Evolutionary conservation across 1,140 invertebrate species (phyloP).

Genomic region (Drosophila willistoni): DNA sequence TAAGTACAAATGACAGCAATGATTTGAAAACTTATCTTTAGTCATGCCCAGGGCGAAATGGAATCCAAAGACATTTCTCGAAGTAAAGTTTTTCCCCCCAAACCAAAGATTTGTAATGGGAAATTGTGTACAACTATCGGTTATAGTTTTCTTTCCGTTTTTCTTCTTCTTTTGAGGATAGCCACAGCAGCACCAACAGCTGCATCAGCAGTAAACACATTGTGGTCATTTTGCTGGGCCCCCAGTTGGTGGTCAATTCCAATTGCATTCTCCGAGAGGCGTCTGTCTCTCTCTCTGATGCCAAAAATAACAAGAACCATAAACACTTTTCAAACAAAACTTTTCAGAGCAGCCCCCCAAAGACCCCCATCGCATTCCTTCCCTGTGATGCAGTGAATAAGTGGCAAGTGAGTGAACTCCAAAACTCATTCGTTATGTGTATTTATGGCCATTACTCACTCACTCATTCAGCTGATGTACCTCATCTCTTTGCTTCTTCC

Average conservation of each 20-base stretch:
- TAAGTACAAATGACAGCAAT: too few relatives aligned
- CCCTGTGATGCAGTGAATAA: neutral
- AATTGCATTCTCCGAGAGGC: constrained; percentile 4
- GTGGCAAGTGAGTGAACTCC: constrained; percentile 21
- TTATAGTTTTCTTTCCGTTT: neutral
- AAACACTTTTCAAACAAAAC: constrained; percentile 13
- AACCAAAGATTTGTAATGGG: neutral
- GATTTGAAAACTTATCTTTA: neutral
- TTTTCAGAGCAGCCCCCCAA: neutral
- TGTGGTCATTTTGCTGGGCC: constrained; percentile 40
- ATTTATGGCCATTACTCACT: constrained; percentile 58
- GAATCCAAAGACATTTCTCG: too few relatives aligned
- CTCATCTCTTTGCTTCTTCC: neutral
- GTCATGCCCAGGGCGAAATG: too few relatives aligned
- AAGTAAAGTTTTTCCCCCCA: neutral
- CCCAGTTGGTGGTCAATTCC: neutral
- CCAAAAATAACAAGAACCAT: constrained; percentile 18
- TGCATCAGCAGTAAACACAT: constrained; percentile 31
- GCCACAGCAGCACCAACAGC: neutral
- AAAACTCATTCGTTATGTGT: constrained; percentile 33
- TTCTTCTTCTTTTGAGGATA: neutral
- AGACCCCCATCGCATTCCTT: neutral
- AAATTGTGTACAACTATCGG: neutral
- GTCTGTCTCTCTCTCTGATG: neutral
- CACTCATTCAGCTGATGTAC: constrained; percentile 1